Base-by-base conservation (phyloP, 1,140 invertebrate genomes). In the Polypedilum vanderplanki region DNA sequence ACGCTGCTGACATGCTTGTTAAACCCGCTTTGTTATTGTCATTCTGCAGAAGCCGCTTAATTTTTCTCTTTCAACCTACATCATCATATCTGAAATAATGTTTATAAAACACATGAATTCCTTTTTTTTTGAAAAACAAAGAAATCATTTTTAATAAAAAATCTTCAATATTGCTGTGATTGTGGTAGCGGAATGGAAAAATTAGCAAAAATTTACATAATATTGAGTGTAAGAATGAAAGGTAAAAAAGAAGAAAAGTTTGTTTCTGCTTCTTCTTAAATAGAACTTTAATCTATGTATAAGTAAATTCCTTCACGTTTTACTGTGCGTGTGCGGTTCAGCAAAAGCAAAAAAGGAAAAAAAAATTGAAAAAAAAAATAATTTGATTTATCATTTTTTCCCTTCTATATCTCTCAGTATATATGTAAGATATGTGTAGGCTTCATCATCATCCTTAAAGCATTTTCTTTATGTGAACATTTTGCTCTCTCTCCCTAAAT, bases 371-470 rank as follows among this genome's bases (percentile, higher is more conserved):
- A 57, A n/a, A 12, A 57, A 4, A 57, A 15, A n/a, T 57, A n/a
- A n/a, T 57, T 57, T 57, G 46, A 57, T 57, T 57, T 57, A 57
- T 57, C 46, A 57, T 57, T 57, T 57, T 57, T 57, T 57, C 4
- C 46, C 12, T n/a, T 3, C 15, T 57, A 12, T n/a, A 15, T 57
- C 12, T n/a, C n/a, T n/a, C 12, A 12, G 12, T 12, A 57, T n/a
- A 57, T 15, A 46, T 46, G 46, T n/a, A 57, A 33, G 24, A 33
- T 33, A n/a, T n/a, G n/a, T n/a, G 46, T 57, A 12, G 12, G 12
- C 12, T 15, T 15, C 10, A 57, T n/a, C n/a, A n/a, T 57, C n/a
- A 15, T 15, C 3, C n/a, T 57, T 57, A 46, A 46, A 46, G 8
- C 8, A 46, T 9, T 46, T 8, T 46, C 15, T 46, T 12, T 12